Evolutionary conservation across 2,888 invertebrate genomes (phyloP).

Genomic region (Podabrus alpinus): DNA sequence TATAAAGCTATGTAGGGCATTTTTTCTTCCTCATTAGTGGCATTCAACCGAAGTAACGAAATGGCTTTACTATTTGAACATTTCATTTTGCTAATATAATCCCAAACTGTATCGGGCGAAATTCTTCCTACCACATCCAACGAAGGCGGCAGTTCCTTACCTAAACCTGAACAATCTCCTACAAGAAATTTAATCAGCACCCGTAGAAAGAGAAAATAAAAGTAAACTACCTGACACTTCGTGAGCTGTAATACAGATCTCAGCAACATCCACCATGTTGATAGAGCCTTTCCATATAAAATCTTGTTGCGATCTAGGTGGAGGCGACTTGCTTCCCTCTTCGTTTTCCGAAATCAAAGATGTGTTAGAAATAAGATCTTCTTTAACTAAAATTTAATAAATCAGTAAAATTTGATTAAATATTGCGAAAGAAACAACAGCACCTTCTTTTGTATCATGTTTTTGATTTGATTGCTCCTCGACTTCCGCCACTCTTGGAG

Average conservation of each 20-base stretch:
- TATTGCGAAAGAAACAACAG: not conserved
- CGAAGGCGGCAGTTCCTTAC: constrained; percentile 74
- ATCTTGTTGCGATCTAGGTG: constrained; percentile 40
- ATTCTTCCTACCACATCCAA: constrained; percentile 92
- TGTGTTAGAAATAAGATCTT: not conserved
- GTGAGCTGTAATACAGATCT: constrained; percentile 82
- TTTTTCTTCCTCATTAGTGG: constrained; percentile 82
- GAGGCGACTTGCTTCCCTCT: constrained; percentile 39
- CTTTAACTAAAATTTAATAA: not conserved
- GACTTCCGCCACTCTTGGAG: constrained; percentile 52
- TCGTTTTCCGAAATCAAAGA: constrained; percentile 13
- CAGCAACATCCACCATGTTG: constrained; percentile 88
- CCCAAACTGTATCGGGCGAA: constrained; percentile 88
- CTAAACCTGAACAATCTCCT: constrained; percentile 69
- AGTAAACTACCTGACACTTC: constrained; percentile 62
- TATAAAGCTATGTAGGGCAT: constrained; percentile 84
- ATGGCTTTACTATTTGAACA: constrained; percentile 87
- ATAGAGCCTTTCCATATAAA: constrained; percentile 79
- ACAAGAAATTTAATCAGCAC: constrained; percentile 47
- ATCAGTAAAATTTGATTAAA: not conserved
- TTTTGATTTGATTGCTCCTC: constrained; percentile 40
- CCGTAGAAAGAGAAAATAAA: not conserved
- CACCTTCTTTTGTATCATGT: constrained; percentile 13
- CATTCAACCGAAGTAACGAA: constrained; percentile 77
- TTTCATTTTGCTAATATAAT: constrained; percentile 89